phyloP scores from a whole-genome alignment of 2,888 invertebrate genomes.

The Andrena flavipes region DNA sequence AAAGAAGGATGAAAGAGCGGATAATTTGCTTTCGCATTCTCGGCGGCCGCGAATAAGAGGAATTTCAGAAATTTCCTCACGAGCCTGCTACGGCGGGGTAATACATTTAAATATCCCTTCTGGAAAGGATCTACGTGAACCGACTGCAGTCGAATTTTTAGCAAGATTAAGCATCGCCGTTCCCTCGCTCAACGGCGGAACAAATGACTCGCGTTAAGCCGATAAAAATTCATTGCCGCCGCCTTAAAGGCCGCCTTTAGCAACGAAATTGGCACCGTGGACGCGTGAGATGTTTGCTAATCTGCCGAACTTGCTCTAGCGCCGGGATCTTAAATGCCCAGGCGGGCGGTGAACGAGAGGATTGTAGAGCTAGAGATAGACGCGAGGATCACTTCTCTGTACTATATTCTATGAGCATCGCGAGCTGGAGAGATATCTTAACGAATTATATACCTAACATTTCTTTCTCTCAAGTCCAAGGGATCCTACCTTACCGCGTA shows the following conservation, averaged over 20 bases:
- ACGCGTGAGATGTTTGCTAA: slow-evolving; percentile 74
- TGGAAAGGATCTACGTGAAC: slow-evolving; percentile 59
- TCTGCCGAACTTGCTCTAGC: slow-evolving; percentile 45
- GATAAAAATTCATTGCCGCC: slow-evolving; percentile 69
- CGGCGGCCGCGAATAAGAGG: slow-evolving; percentile 18
- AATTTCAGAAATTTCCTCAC: slow-evolving; percentile 49
- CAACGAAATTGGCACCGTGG: slow-evolving; percentile 69
- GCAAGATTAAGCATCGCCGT: slow-evolving; percentile 58
- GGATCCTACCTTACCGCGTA: too few relatives aligned
- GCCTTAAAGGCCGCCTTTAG: slow-evolving; percentile 61
- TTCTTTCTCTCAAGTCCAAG: too few relatives aligned
- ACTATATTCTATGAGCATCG: background rate
- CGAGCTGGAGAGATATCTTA: too few relatives aligned
- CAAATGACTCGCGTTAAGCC: slow-evolving; percentile 63
- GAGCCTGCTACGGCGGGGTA: slow-evolving; percentile 23
- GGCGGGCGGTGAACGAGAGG: background rate
- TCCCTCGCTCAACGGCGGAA: slow-evolving; percentile 50
- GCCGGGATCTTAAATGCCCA: slow-evolving; percentile 42
- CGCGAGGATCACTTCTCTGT: background rate
- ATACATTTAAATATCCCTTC: slow-evolving; percentile 61
- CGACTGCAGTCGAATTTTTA: slow-evolving; percentile 55
- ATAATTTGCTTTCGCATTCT: slow-evolving; percentile 46
- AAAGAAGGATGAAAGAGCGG: slow-evolving; percentile 31
- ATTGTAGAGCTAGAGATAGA: background rate
- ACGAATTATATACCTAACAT: too few relatives aligned